Evolutionary conservation across 2,888 invertebrate genomes (phyloP).

Genomic region (Clivina fossor): DNA sequence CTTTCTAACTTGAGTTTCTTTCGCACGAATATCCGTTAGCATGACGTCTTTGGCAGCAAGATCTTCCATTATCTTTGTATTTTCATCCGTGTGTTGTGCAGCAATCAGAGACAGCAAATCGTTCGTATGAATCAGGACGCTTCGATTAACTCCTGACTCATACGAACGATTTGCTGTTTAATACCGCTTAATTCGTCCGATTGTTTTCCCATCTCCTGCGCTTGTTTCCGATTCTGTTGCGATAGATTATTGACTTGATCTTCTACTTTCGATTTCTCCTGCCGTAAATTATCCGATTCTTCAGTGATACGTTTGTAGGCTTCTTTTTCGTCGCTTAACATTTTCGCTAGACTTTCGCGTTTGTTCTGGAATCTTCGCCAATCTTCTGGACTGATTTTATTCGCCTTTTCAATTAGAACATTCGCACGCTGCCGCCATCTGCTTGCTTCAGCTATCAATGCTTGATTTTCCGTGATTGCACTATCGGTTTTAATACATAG

Average conservation of each 20-base stretch:
- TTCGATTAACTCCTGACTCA: conserved; percentile 66
- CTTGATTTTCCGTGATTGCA: conserved; percentile 73
- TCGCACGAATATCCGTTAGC: conserved; percentile 58
- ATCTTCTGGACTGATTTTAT: conserved; percentile 90
- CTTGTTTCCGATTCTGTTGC: conserved; percentile 60
- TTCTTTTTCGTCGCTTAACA: conserved; percentile 76
- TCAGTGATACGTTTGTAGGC: conserved; percentile 67
- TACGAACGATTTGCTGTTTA: conserved; percentile 60
- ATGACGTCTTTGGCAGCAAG: conserved; percentile 66
- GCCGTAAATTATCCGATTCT: conserved; percentile 63
- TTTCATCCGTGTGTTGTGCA: conserved; percentile 61
- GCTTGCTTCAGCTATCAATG: conserved; percentile 77
- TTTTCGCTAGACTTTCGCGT: conserved; percentile 76
- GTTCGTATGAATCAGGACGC: no score
- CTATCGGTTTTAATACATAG: conserved; percentile 70
- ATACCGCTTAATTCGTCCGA: conserved; percentile 64
- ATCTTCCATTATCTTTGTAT: conserved; percentile 66
- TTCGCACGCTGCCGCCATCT: conserved; percentile 87
- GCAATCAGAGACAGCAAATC: no score
- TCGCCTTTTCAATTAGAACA: conserved; percentile 84
- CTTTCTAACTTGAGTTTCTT: conserved; percentile 62
- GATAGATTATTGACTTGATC: conserved; percentile 65
- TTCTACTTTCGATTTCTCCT: conserved; percentile 68
- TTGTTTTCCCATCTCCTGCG: conserved; percentile 67
- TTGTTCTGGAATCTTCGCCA: conserved; percentile 83